Percentiles rank a stretch among this genome's conserved stretches.
These are phyloP conservation scores for Margarornis squamiger DNA, from an alignment of 2,797 vertebrate species.

Conservation along the genomic window DNA sequence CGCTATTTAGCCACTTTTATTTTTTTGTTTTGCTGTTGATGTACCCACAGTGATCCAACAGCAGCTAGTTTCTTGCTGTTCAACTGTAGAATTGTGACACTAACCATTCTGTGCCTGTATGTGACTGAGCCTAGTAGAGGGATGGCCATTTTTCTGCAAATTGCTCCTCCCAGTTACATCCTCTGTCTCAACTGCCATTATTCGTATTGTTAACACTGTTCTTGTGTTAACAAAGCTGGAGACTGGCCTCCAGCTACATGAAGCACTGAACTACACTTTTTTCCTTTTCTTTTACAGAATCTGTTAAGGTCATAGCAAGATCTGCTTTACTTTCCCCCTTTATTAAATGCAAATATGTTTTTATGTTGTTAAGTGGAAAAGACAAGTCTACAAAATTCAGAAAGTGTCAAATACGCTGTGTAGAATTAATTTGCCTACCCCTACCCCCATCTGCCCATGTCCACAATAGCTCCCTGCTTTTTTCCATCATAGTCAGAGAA, in stretches of 20 bases:
- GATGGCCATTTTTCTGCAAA: not conserved
- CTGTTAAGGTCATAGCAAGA: not conserved
- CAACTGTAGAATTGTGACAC: not conserved
- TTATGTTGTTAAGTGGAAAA: constrained; percentile 15
- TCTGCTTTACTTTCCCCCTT: not conserved
- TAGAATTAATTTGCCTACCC: constrained; percentile 8
- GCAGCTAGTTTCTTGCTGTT: not conserved
- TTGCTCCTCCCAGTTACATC: not conserved
- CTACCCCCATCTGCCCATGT: not conserved
- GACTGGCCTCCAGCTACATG: not conserved
- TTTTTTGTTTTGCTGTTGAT: constrained; percentile 42
- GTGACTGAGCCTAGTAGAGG: not conserved
- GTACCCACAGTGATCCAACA: constrained; percentile 2
- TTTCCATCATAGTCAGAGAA: not conserved
- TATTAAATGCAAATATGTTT: constrained; percentile 37
- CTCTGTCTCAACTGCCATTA: not conserved
- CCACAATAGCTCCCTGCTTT: not conserved
- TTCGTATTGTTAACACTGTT: not conserved
- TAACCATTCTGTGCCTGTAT: not conserved
- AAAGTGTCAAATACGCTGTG: not conserved
- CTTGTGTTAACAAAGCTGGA: not conserved
- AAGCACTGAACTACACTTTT: not conserved
- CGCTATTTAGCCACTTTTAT: constrained; percentile 59
- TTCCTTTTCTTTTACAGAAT: not conserved
- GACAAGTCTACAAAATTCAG: not conserved